Percentiles rank a stretch among this genome's conserved stretches.
Evolutionary conservation across 2,888 invertebrate species (phyloP).

Genomic region (Pandemis cinnamomeana): DNA sequence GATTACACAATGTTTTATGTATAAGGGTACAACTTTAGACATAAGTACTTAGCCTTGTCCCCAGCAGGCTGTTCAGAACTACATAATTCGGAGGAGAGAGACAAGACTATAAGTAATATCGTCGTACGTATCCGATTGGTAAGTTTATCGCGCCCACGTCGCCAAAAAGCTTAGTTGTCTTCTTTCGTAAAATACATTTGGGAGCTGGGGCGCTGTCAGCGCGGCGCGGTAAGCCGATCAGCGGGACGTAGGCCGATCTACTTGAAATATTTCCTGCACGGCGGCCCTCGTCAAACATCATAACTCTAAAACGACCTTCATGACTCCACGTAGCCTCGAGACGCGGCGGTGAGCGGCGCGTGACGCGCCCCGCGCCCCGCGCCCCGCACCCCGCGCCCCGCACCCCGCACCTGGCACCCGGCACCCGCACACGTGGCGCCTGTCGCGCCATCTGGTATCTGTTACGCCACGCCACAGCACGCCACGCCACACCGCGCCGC

Average conservation of each 20-base stretch:
- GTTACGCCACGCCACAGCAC: neutral
- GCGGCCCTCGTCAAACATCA: neutral
- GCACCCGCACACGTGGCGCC: neutral
- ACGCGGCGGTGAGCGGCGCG: neutral
- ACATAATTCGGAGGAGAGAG: neutral
- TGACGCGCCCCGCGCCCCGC: neutral
- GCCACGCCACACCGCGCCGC: neutral
- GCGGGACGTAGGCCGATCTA: conserved; percentile 1
- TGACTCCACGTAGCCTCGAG: neutral
- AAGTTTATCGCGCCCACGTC: neutral
- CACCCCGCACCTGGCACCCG: too few relatives aligned
- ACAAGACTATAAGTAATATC: neutral
- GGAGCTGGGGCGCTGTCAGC: neutral
- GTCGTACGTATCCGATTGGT: neutral
- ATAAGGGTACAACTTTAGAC: too few relatives aligned
- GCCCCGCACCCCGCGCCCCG: neutral
- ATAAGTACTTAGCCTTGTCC: too few relatives aligned
- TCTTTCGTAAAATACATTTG: conserved; percentile 4
- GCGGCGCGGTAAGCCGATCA: conserved; percentile 8
- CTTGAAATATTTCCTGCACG: neutral
- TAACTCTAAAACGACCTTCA: neutral
- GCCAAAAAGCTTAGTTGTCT: conserved; percentile 2
- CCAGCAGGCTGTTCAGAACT: neutral
- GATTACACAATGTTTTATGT: too few relatives aligned
- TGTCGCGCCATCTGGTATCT: neutral